A percentile compares a stretch with the other conserved stretches of the same genome.
phyloP scores from a whole-genome alignment of 2,113 vertebrate genomes.

The Tympanuchus pallidicinctus region DNA sequence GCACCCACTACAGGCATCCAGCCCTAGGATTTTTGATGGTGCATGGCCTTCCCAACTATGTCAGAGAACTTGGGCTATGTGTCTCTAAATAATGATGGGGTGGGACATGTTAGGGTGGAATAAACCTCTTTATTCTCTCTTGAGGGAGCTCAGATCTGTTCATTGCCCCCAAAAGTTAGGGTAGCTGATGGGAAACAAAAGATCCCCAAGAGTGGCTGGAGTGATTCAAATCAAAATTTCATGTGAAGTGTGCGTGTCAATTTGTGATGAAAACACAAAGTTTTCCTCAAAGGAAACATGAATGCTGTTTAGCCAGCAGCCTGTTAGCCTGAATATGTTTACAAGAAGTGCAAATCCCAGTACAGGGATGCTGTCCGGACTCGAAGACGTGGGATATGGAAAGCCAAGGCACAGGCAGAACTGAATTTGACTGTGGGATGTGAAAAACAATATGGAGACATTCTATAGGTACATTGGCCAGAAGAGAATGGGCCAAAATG shows the following conservation, averaged over 20 bases:
- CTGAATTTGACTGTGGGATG: too few relatives aligned
- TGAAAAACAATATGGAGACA: too few relatives aligned
- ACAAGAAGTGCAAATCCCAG: neutral
- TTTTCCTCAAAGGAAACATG: neutral
- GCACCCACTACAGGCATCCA: neutral
- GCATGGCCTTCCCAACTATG: neutral
- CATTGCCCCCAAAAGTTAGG: neutral
- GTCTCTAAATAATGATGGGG: neutral
- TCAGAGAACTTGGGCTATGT: neutral
- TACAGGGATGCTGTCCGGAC: too few relatives aligned
- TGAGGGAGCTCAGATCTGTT: neutral
- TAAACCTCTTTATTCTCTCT: neutral
- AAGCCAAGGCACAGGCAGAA: too few relatives aligned
- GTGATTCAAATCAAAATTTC: neutral
- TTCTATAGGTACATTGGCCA: too few relatives aligned
- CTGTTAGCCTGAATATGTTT: neutral
- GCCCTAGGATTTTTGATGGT: fast-evolving
- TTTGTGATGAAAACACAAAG: neutral
- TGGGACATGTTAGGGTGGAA: neutral
- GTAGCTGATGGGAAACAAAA: neutral
- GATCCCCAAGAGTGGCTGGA: neutral
- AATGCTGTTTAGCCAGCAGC: neutral
- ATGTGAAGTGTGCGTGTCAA: neutral
- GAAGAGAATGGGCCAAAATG: too few relatives aligned
- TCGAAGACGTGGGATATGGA: too few relatives aligned